Evolutionary conservation across 2,888 invertebrate genomes (phyloP).

Genomic region (Dryadula phaetusa): DNA sequence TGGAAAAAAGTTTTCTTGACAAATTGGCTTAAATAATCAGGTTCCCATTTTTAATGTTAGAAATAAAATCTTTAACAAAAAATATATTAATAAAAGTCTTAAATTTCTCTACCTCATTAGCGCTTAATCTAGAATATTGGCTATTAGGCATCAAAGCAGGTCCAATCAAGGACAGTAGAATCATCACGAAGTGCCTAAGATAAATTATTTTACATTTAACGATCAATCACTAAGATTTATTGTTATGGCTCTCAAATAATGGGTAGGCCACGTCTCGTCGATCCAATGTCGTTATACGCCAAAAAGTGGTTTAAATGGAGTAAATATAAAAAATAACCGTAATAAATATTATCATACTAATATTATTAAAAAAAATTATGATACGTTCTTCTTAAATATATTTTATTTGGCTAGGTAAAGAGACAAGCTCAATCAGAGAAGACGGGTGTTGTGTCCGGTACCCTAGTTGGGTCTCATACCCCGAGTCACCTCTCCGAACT

Average conservation of each 20-base stretch:
- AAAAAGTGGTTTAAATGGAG: slow-evolving; percentile 12
- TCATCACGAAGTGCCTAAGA: slow-evolving; percentile 13
- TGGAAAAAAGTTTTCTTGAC: too few species aligned
- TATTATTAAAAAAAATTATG: neutral
- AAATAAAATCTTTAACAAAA: neutral
- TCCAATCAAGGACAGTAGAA: slow-evolving; percentile 11
- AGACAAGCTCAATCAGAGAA: too few species aligned
- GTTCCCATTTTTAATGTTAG: too few species aligned
- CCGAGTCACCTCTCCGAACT: too few species aligned
- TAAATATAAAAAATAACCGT: neutral
- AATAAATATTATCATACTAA: too few species aligned
- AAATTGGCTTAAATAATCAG: too few species aligned
- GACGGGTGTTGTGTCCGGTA: too few species aligned
- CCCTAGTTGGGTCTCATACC: too few species aligned
- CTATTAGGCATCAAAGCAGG: slow-evolving; percentile 8
- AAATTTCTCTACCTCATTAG: slow-evolving; percentile 12
- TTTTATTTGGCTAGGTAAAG: too few species aligned
- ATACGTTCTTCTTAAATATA: too few species aligned
- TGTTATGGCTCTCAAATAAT: slow-evolving; percentile 28
- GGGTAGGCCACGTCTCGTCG: slow-evolving; percentile 23
- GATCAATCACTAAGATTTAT: slow-evolving; percentile 37
- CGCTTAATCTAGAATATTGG: slow-evolving; percentile 1
- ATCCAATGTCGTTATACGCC: slow-evolving; percentile 7
- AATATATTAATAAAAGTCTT: neutral
- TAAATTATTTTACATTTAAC: slow-evolving; percentile 24